Base-by-base conservation (phyloP, 2,888 invertebrate genomes). In the Sicus ferrugineus region DNA sequence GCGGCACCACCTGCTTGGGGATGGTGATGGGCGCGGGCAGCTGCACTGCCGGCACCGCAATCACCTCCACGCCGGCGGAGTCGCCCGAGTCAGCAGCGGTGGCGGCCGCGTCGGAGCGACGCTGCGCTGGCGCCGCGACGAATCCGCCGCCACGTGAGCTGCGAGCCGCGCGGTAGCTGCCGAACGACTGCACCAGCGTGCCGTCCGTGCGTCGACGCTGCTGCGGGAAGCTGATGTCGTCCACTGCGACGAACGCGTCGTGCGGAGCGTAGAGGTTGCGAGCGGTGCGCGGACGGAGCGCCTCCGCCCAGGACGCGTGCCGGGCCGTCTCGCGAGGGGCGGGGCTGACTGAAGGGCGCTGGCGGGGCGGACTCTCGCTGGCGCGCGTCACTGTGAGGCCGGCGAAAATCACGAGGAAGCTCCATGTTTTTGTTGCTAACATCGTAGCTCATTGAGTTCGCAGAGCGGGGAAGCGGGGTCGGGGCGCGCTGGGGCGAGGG, bases 221-320 rank as follows among this genome's bases (percentile, higher is more conserved):
- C 70, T 84, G 81, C 34, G 80, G 78, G 68, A 81, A 84, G 56
- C 81, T 80, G 62, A 83, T 75, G 59, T 84, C 81, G 70, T 86
- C 85, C 4, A 80, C 75, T 72, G 81, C 83, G 3, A 81, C 82
- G 68, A 86, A 86, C 9, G 79, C 75, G 73, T 85, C 79, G 70
- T 81, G 81, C 2, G 85, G 85, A 5, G 84, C 83, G 70, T 83
- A 85, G n/a, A 86, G 78, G 74, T 86, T 86, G 3, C 84, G 79
- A 26, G 79, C 77, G 54, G 71, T 73, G 16, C 72, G 75, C 64
- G 75, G 72, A 30, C 77, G 77, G n/a, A 16, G 61, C 9, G 77
- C 74, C 16, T 21, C 14, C 54, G 3, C 11, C 28, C 28, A 14
- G 21, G 61, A 68, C 67, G 64, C 70, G n/a, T 4, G 70, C 34